Evolutionary conservation across 2,113 vertebrate genomes (phyloP).

Genomic region (Leucopternis melanops): DNA sequence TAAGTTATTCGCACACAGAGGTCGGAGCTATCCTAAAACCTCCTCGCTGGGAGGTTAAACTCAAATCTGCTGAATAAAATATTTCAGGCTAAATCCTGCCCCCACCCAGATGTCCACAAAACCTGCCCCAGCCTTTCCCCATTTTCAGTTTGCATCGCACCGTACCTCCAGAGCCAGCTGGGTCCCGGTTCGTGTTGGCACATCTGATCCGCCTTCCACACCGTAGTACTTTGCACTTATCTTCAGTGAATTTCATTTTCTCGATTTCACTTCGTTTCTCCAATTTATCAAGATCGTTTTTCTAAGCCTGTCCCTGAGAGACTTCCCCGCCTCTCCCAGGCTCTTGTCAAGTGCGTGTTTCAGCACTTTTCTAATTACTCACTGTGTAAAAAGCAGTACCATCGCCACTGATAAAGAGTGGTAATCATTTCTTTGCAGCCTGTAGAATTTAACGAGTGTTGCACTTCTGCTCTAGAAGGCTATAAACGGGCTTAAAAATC

Average conservation of each 20-base stretch:
- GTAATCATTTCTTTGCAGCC: neutral
- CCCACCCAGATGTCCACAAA: rapidly evolving
- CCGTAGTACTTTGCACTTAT: neutral
- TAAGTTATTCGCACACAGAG: neutral
- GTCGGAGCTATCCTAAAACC: neutral
- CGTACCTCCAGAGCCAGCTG: neutral
- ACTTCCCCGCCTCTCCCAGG: neutral
- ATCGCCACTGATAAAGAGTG: neutral
- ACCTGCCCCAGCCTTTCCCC: neutral
- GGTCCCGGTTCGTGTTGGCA: neutral
- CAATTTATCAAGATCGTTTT: neutral
- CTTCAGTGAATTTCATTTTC: neutral
- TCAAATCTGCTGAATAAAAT: neutral
- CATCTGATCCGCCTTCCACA: neutral
- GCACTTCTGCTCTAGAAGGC: neutral
- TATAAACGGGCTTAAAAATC: neutral
- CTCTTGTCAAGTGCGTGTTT: neutral
- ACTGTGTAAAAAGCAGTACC: neutral
- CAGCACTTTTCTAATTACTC: conserved; percentile 2
- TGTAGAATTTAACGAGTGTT: neutral
- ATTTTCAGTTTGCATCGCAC: neutral
- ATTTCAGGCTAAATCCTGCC: neutral
- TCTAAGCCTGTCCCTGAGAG: neutral
- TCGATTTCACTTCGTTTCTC: neutral
- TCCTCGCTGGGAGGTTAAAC: neutral